A percentile compares a stretch with the other conserved stretches of the same genome.
Evolutionary conservation across 2,113 vertebrate species (phyloP).

Genomic region (Cyanoramphus novaezelandiae): DNA sequence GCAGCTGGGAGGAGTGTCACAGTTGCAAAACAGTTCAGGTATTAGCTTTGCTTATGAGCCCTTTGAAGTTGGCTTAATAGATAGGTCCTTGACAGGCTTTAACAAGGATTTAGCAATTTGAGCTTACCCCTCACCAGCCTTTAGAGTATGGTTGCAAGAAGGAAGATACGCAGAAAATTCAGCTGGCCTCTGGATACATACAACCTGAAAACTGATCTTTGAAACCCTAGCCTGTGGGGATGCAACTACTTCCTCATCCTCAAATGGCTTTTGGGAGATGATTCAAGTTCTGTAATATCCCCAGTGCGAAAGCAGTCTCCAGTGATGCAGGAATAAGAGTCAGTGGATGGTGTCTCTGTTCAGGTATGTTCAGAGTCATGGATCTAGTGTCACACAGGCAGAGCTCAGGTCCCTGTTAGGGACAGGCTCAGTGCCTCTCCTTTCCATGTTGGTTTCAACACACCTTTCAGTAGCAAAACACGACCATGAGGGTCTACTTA

Average conservation of each 20-base stretch:
- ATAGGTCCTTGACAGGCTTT: background rate
- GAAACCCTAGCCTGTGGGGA: background rate
- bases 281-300: background rate
- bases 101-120: background rate
- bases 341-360: background rate
- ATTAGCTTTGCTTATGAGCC: background rate
- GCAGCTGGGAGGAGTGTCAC: background rate
- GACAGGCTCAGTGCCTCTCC: background rate
- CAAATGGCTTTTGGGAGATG: background rate
- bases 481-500: background rate
- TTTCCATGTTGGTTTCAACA: background rate
- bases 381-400: background rate
- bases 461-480: background rate
- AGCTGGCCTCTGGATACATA: background rate
- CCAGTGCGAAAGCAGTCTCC: accelerated
- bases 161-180: background rate
- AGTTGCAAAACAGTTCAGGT: background rate
- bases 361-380: background rate
- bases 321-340: background rate
- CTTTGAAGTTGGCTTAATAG: background rate
- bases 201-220: background rate
- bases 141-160: background rate
- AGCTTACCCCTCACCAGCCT: background rate
- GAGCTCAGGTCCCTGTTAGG: background rate
- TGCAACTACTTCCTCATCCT: background rate